Evolutionary conservation across 2,113 vertebrate genomes (phyloP), one percentile per base, ranked within the genome.

Genomic region (Piaya cayana): DNA sequence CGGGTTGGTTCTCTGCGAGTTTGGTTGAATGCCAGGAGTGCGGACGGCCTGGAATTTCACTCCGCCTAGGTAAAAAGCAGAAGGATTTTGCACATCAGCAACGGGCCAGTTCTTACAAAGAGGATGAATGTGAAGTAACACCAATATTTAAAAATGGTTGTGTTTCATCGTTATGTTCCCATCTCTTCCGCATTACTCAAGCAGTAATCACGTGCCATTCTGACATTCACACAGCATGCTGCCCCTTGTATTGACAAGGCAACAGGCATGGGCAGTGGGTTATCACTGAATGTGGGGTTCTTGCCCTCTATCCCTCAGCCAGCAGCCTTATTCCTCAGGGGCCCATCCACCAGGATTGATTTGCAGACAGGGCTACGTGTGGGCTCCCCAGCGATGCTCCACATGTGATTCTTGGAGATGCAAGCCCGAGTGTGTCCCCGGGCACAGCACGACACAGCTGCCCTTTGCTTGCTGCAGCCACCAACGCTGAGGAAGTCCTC

Each of bases 1-100:
- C 97, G 14, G 95, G 97, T 15, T 97, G 98, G 96, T 96, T 95
- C 74, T 99, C 99, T 2, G 39, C 92, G 23, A 98, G 93, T 95
- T 98, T 99, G 49, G 98, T 98, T 8, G 98, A 99, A 96, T 99
- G 99, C 99, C 99, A 99, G 32, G 99, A 99, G 95, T 99, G 99
- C 84, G 99, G 99, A 60, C 98, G 98, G 89, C 98, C 97, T 4
- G 96, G 95, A 15, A 97, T 94, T 81, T 99, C 99, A 75, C 98
- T 98, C 93, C 97, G 97, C 97, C 99, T 99, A 95, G 43, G 69
- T 67, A 92, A 50, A 50, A 96, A 87, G 96, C 34, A 88, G 26
- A 93, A 74, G 56, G 49, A 65, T 34, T 59, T 70, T 58, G 85
- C 70, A 81, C 43, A 37, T 90, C 27, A 88, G 86, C 32, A 49